Percentiles rank a stretch among this genome's conserved stretches.
Evolutionary conservation across 2,888 invertebrate species (phyloP).

Genomic region (Trichogramma dendrolimi): DNA sequence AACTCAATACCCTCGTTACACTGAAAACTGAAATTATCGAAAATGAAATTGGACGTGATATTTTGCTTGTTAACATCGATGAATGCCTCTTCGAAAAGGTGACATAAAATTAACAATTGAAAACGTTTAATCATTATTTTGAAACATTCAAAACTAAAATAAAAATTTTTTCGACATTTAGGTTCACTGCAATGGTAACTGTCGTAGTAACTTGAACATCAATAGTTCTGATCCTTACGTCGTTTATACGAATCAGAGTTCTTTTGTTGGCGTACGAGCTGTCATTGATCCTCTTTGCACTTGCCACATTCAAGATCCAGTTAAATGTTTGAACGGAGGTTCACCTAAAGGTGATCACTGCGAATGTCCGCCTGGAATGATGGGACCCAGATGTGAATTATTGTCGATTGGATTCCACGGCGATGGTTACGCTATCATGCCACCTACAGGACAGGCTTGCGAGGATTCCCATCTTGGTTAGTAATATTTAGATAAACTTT

Average conservation of each 20-base stretch:
- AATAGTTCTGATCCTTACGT: conserved; percentile 67
- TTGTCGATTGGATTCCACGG: conserved; percentile 83
- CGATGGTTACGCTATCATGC: conserved; percentile 91
- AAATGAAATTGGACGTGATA: conserved; percentile 65
- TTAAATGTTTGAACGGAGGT: conserved; percentile 76
- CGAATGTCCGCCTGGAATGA: conserved; percentile 70
- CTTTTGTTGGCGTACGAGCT: conserved; percentile 89
- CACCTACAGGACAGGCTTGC: conserved; percentile 76
- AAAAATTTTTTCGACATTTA: background rate
- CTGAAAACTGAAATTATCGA: conserved; percentile 69
- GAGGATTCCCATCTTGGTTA: conserved; percentile 64
- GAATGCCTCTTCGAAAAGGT: conserved; percentile 76
- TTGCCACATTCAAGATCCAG: conserved; percentile 58
- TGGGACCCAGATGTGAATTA: conserved; percentile 88
- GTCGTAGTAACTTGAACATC: conserved; percentile 72
- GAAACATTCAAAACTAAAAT: background rate
- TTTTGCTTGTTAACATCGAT: conserved; percentile 87
- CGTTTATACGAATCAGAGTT: conserved; percentile 89
- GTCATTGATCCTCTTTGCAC: conserved; percentile 75
- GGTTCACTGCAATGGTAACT: conserved; percentile 69
- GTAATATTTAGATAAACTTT: background rate
- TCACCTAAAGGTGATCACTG: conserved; percentile 63
- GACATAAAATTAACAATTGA: no score
- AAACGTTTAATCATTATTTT: background rate
- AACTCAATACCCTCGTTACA: conserved; percentile 79